Conservation (phyloP, 2,797 vertebrate species). For the Philypnodon macrostomus region DNA sequence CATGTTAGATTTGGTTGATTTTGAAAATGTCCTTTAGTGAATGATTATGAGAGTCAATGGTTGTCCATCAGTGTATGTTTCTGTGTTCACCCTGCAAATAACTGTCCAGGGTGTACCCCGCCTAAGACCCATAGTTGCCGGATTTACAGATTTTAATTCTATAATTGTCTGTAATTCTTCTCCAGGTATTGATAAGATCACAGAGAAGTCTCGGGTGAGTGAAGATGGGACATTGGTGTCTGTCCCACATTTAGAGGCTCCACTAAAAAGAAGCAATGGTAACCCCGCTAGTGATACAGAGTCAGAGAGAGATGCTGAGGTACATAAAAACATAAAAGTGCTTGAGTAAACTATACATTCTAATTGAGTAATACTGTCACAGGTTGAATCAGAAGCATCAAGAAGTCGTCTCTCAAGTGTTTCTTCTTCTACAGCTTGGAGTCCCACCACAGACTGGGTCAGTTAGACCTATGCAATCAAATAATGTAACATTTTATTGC, state of each 20-base stretch:
- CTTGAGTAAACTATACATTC: too few species aligned
- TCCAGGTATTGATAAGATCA: slow-evolving; percentile 91
- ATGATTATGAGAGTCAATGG: too few species aligned
- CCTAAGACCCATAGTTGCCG: too few species aligned
- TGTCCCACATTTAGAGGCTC: slow-evolving; percentile 62
- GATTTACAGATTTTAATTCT: not conserved
- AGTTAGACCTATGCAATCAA: slow-evolving; percentile 24
- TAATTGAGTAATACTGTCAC: too few species aligned
- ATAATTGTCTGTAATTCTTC: not conserved
- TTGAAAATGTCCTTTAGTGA: too few species aligned
- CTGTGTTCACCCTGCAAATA: too few species aligned
- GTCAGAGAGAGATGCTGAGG: slow-evolving; percentile 68
- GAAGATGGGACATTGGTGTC: slow-evolving; percentile 87
- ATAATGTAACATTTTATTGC: not conserved
- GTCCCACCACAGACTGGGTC: slow-evolving; percentile 89
- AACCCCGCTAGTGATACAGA: slow-evolving; percentile 71
- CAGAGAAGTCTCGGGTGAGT: slow-evolving; percentile 89
- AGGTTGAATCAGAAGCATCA: slow-evolving; percentile 53
- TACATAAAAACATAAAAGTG: slow-evolving; percentile 19
- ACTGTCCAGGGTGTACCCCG: too few species aligned
- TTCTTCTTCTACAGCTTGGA: slow-evolving; percentile 78
- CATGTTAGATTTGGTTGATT: too few species aligned
- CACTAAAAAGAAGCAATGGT: slow-evolving; percentile 19
- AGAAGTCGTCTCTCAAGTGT: slow-evolving; percentile 79
- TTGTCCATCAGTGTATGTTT: too few species aligned